Conservation (phyloP, 1,140 invertebrate species). For the Calliphora vicina region DNA sequence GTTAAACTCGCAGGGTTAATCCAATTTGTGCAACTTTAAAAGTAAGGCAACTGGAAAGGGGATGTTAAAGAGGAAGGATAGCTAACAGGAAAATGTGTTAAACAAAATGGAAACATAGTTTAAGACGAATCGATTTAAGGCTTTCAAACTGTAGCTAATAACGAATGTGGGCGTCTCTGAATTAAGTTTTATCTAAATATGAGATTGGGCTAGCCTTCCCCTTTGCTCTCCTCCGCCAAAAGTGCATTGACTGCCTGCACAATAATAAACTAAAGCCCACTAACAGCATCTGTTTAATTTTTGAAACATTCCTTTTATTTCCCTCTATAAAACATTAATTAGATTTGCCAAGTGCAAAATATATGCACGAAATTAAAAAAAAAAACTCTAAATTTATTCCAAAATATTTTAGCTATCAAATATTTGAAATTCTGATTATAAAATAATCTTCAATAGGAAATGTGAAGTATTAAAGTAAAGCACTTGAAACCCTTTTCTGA, state of each 20-base stretch:
- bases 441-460: not conserved
- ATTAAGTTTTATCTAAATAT: too few species aligned
- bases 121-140: too few species aligned
- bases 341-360: not conserved
- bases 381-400: not conserved
- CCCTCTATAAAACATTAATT: not conserved
- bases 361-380: not conserved
- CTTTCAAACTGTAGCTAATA: too few species aligned
- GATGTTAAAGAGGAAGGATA: too few species aligned
- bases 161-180: too few species aligned
- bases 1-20: not conserved
- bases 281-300: conserved; percentile 4
- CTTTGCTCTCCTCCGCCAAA: not conserved
- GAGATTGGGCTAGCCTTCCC: not conserved
- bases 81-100: too few species aligned
- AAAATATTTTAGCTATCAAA: not conserved
- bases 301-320: not conserved
- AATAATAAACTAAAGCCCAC: not conserved
- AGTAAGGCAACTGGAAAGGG: too few species aligned
- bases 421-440: not conserved
- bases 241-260: not conserved
- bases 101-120: too few species aligned
- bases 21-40: not conserved
- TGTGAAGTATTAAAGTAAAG: not conserved
- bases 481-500: not conserved